Percentiles rank a stretch among this genome's conserved stretches.
Conservation (phyloP, 2,888 invertebrate species). For the Apotomis betuletana region DNA sequence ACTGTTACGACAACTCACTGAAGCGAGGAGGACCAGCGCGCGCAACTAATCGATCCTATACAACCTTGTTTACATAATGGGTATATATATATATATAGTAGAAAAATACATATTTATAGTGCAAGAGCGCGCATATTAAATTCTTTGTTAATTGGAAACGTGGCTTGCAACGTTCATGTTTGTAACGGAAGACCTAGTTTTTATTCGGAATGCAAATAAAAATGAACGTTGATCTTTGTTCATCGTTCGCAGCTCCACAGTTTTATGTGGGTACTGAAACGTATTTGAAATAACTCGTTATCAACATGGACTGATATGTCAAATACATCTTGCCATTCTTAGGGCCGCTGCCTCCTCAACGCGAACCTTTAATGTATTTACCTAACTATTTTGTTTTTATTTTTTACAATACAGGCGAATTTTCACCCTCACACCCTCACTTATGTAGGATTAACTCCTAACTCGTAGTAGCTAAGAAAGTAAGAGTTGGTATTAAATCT, state of each 20-base stretch:
- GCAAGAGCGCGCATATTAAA: slow-evolving; percentile 32
- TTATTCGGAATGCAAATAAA: slow-evolving; percentile 27
- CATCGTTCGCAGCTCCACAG: not conserved
- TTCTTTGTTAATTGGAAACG: slow-evolving; percentile 38
- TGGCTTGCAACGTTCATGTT: not conserved
- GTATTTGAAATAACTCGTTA: not conserved
- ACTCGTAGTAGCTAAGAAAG: too few relatives aligned
- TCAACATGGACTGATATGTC: too few relatives aligned
- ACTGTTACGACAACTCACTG: slow-evolving; percentile 46
- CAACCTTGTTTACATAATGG: slow-evolving; percentile 54
- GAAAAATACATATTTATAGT: slow-evolving; percentile 28
- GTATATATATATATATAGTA: slow-evolving; percentile 28
- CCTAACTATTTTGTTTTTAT: too few relatives aligned
- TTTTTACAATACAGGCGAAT: too few relatives aligned
- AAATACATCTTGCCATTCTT: too few relatives aligned
- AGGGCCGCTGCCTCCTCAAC: too few relatives aligned
- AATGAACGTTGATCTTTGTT: not conserved
- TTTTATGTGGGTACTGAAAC: not conserved
- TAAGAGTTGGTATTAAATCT: too few relatives aligned
- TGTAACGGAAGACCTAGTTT: slow-evolving; percentile 15
- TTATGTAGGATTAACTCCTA: too few relatives aligned
- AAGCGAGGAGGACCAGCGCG: slow-evolving; percentile 61
- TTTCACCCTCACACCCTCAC: too few relatives aligned
- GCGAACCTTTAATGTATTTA: too few relatives aligned
- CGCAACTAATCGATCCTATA: slow-evolving; percentile 76